Base-by-base conservation (phyloP, 1,140 invertebrate species). In the Apis mellifera region DNA sequence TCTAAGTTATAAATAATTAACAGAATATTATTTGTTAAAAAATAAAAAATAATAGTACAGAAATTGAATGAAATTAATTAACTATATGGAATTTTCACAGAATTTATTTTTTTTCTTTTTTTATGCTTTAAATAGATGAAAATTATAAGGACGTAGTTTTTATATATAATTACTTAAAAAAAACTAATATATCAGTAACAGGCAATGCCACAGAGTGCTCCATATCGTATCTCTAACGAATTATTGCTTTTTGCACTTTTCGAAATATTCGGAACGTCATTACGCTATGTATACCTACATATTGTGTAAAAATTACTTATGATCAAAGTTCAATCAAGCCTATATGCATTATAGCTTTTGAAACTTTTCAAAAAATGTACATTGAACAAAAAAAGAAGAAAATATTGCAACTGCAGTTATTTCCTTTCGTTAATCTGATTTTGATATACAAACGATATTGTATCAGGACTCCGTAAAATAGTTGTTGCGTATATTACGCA, bases 151-250 rank as follows among this genome's bases (percentile, higher is more conserved):
- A 23, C 21, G 54, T 21, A 23, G 50, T 26, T 13, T 26, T 62
- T 60, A 12, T 64, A 72, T 57, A 9, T n/a, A 60, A 57, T 1
- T 21, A 50, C 19, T 32, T 74, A 23, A 76, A 68, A 68, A 3
- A 55, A 81, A 68, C 26, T 26, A 12, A 42, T 52, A 59, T 26
- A 78, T 66, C 70, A 76, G 73, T 85, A 88, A 90, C 89, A 91
- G 90, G 89, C 89, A 89, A 87, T 89, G 89, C 86, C 90, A 90
- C 90, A 89, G 83, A 90, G 88, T 91, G 88, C 89, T 89, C 73
- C 84, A 85, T 85, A 89, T 85, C 68, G 73, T 87, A 89, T 82
- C 79, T 66, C 80, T 86, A 89, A 88, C 89, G 69, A 85, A 87
- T 90, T 91, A 91, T 91, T 90, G 90, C 89, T 92, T 72, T 90